Evolutionary conservation across 2,113 vertebrate genomes (phyloP).

Genomic region (Tenrec ecaudatus): DNA sequence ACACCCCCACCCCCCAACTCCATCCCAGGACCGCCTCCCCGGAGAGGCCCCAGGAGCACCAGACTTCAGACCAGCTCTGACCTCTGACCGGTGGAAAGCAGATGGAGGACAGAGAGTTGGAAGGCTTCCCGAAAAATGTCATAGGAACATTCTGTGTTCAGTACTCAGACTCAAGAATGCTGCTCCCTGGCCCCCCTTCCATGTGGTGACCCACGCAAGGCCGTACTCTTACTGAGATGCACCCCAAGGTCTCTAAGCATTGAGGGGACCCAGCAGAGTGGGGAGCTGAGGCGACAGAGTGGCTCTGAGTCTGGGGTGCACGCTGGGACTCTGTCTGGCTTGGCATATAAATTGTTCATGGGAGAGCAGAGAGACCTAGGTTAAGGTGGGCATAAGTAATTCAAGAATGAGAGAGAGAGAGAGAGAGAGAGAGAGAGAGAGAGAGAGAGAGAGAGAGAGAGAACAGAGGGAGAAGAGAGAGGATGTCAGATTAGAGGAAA

Average conservation of each 20-base stretch:
- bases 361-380: not conserved
- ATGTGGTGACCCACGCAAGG: not conserved
- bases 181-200: not conserved
- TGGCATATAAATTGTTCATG: not conserved
- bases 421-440: too few species aligned
- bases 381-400: not conserved
- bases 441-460: not conserved
- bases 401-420: not conserved
- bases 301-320: not conserved
- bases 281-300: not conserved
- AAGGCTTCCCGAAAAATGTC: not conserved
- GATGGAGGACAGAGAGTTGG: not conserved
- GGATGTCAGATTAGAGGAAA: not conserved
- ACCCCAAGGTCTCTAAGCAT: not conserved
- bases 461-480: too few species aligned
- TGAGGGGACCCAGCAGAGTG: not conserved
- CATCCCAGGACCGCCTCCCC: not conserved
- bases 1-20: not conserved
- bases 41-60: not conserved
- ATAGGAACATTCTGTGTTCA: not conserved
- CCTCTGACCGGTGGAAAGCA: not conserved
- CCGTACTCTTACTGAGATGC: not conserved
- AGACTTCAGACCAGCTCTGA: not conserved
- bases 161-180: not conserved
- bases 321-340: not conserved